Percentiles rank a stretch among this genome's conserved stretches.
These are phyloP conservation scores for Psittacula cyanocephala DNA, from an alignment of 2,113 vertebrate species.

Conservation along the genomic window DNA sequence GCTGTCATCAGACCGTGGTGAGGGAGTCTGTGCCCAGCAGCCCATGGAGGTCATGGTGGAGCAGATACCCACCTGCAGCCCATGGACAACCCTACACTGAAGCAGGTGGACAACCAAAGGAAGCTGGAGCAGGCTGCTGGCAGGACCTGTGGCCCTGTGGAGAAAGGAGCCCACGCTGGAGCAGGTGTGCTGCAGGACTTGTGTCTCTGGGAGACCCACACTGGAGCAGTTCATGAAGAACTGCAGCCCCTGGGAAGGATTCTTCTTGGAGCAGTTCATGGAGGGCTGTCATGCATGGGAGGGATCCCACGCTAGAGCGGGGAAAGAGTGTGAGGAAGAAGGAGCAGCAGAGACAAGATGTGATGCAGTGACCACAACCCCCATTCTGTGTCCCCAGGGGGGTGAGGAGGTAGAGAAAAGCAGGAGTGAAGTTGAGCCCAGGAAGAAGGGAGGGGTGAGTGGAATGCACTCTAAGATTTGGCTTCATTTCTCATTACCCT, in stretches of 20 bases:
- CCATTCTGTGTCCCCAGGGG: accelerated
- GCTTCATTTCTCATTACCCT: not conserved
- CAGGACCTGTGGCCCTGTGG: not conserved
- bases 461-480: not conserved
- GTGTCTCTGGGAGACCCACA: accelerated
- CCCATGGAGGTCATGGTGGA: accelerated
- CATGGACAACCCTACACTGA: accelerated
- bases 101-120: not conserved
- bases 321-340: not conserved
- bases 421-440: accelerated
- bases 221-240: not conserved
- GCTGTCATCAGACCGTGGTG: not conserved
- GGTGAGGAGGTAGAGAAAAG: not conserved
- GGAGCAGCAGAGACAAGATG: accelerated
- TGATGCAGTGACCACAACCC: accelerated
- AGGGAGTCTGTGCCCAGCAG: not conserved
- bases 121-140: not conserved
- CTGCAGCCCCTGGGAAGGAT: not conserved
- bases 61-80: not conserved
- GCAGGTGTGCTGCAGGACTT: too few relatives aligned
- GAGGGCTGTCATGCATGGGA: not conserved
- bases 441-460: not conserved
- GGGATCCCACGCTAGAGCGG: accelerated
- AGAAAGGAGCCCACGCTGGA: not conserved
- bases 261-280: accelerated